phyloP scores from a whole-genome alignment of 2,888 invertebrate genomes.

The Tetrapedia diversipes region DNA sequence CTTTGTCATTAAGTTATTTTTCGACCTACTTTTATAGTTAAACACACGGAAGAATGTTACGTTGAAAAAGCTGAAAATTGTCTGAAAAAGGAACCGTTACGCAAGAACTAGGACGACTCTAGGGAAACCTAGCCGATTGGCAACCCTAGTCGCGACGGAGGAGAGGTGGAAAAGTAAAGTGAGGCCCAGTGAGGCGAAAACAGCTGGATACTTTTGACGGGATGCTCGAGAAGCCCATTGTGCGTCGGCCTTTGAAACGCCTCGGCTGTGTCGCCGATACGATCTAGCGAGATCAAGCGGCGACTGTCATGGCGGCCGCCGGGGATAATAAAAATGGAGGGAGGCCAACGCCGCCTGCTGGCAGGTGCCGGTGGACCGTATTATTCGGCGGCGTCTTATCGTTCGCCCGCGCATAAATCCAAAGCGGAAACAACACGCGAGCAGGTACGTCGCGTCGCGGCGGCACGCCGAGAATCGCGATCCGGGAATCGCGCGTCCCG shows the following conservation, averaged over 20 bases:
- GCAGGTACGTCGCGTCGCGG: too few species aligned
- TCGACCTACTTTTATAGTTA: too few species aligned
- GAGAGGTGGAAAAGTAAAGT: conserved; percentile 24
- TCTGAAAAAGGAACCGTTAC: too few species aligned
- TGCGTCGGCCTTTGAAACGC: conserved; percentile 55
- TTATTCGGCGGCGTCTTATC: conserved; percentile 76
- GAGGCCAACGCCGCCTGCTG: conserved; percentile 67
- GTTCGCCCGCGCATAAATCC: conserved; percentile 75
- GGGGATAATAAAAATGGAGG: conserved; percentile 71
- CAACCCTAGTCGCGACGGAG: too few species aligned
- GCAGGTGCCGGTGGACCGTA: conserved; percentile 75
- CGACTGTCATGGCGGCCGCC: conserved; percentile 44
- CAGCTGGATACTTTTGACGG: conserved; percentile 64
- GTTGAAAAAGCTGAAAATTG: too few species aligned
- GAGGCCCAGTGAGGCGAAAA: conserved; percentile 10
- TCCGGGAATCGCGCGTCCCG: conserved; percentile 37
- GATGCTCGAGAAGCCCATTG: conserved; percentile 53
- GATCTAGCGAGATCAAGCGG: conserved; percentile 67
- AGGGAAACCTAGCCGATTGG: too few species aligned
- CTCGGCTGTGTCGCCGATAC: conserved; percentile 66
- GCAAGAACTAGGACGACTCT: too few species aligned
- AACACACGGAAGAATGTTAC: too few species aligned
- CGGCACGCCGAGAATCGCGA: conserved; percentile 31
- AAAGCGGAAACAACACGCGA: conserved; percentile 71
- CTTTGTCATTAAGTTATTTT: too few species aligned